Evolutionary conservation across 2,113 vertebrate species (phyloP), one percentile per base, ranked within the genome.

Genomic region (Catharus fuscescens): DNA sequence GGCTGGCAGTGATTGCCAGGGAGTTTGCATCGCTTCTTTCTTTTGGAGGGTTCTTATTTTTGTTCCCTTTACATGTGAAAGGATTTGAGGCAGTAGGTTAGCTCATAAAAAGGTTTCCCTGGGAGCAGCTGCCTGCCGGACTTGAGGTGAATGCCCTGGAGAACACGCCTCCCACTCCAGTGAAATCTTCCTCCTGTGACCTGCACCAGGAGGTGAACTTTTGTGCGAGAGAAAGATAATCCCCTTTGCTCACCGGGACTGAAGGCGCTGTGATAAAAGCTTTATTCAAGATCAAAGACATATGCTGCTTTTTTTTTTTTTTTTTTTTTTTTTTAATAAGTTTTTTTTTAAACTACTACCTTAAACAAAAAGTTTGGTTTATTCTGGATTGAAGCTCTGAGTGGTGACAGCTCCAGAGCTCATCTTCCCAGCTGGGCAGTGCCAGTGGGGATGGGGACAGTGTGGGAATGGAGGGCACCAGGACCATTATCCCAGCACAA

Each of bases 271-370:
- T 86, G 94, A 95, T 96, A 97, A 97, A 95, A 96, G 95, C 94
- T 86, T 95, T 93, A 95, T 89, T 94, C 80, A 78, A 95, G 83
- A 97, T 96, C 94, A 97, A 96, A 97, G 92, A 78, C 94, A 25
- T 72, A 45, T 3, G 36, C 61, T 78, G 44, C 52, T 1, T 42
- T 36, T 18, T 50, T 50, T 50, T 50, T 53, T 34, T 3, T 62
- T 77, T 48, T 52, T 45, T 24, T 3, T 53, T 12, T 32, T n/a
- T 26, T 40, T 32, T 53, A 34, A 34, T 34, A 34, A 34, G 34
- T 38, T 38, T 45, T 31, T 34, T 64, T 56, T 50, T 31, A 1
- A 56, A 61, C 78, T 59, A 40, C 81, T 62, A 66, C 80, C 78
- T 91, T 83, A 78, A 86, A 93, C 80, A 94, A 65, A 71, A 96